A percentile compares a stretch with the other conserved stretches of the same genome.
Conservation (phyloP, 92 coral and sea anemone genomes). For the Epizoanthus illoricatus region DNA sequence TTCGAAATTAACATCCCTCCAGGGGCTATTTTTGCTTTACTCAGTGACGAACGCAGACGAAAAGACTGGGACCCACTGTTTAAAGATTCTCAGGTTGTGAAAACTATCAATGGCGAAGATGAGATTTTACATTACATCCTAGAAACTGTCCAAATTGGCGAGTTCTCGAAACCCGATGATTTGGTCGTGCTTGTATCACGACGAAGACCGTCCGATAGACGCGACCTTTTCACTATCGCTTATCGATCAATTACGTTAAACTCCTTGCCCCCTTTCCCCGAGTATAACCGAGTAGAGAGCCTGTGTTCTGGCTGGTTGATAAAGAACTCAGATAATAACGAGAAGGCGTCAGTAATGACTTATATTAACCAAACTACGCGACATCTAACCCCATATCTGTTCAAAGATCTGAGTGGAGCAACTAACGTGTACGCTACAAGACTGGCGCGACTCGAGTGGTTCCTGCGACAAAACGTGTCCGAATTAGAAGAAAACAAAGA, state of each 20-base stretch:
- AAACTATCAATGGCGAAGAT: conserved; percentile 64
- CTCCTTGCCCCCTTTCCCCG: conserved; percentile 51
- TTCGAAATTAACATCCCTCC: conserved; percentile 45
- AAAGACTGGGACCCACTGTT: conserved; percentile 74
- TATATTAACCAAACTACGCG: conserved; percentile 75
- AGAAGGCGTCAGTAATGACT: conserved; percentile 44
- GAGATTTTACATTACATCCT: conserved; percentile 66
- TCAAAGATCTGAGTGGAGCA: conserved; percentile 57
- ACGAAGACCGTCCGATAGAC: conserved; percentile 55
- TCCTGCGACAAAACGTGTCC: conserved; percentile 21
- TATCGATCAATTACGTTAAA: conserved; percentile 63
- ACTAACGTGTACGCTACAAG: conserved; percentile 58
- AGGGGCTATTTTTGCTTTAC: conserved; percentile 42
- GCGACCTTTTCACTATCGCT: conserved; percentile 71
- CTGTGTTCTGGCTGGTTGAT: conserved; percentile 76
- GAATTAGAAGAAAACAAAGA: background rate
- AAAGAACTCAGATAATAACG: conserved; percentile 46
- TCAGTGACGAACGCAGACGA: conserved; percentile 50
- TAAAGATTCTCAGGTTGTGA: conserved; percentile 47
- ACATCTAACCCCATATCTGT: conserved; percentile 56
- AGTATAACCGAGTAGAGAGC: conserved; percentile 66
- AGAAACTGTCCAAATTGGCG: conserved; percentile 43
- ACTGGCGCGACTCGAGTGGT: conserved; percentile 45
- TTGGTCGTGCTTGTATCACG: conserved; percentile 69
- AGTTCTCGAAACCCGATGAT: conserved; percentile 62